phyloP scores from a whole-genome alignment of 2,797 vertebrate genomes.

The Sorex maritimensis region DNA sequence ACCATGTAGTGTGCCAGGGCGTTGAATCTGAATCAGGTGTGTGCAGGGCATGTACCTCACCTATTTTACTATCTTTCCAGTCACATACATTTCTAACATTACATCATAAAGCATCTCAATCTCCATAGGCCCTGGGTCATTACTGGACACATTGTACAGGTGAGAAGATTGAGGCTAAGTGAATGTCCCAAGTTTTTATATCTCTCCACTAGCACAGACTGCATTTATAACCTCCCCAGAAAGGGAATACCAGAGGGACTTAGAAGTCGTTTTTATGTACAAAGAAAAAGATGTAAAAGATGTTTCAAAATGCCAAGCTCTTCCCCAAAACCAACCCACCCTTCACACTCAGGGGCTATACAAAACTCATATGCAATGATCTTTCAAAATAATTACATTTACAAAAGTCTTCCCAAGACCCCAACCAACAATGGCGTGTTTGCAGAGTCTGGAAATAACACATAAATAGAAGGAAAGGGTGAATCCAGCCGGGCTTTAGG shows the following conservation, averaged over 20 bases:
- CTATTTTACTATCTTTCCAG: too few species aligned
- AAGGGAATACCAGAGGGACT: not conserved
- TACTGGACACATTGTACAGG: not conserved
- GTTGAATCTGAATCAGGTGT: too few species aligned
- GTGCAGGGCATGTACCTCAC: too few species aligned
- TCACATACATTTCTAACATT: not conserved
- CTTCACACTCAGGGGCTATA: constrained; percentile 23
- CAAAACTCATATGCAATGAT: not conserved
- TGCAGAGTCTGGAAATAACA: constrained; percentile 63
- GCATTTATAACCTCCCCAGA: not conserved
- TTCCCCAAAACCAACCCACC: not conserved
- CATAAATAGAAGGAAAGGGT: constrained; percentile 69
- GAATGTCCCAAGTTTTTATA: not conserved
- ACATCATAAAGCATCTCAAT: not conserved
- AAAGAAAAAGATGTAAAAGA: not conserved
- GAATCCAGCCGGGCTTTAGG: constrained; percentile 54
- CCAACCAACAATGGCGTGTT: constrained; percentile 49
- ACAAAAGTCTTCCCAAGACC: constrained; percentile 43
- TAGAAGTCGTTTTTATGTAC: not conserved
- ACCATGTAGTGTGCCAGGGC: too few species aligned
- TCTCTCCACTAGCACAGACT: not conserved
- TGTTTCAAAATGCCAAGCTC: not conserved
- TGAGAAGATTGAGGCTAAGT: constrained; percentile 2
- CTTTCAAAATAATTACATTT: constrained; percentile 66
- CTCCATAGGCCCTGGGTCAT: too few species aligned